phyloP scores from a whole-genome alignment of 2,888 invertebrate species.

The Tetanocera ferruginea region DNA sequence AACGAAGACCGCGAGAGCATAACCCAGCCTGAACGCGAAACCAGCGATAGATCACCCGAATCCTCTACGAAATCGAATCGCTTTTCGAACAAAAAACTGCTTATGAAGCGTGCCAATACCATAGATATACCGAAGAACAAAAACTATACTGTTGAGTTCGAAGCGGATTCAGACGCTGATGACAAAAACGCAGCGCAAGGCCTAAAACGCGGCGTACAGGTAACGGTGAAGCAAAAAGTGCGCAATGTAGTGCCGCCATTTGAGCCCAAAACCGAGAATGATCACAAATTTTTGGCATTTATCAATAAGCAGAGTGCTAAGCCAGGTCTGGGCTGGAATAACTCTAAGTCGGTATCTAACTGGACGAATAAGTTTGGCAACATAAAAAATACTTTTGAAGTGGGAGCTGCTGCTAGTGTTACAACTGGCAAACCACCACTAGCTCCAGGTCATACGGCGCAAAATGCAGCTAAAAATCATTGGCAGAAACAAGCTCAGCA shows the following conservation, averaged over 20 bases:
- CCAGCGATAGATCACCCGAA: conserved; percentile 62
- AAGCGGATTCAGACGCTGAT: conserved; percentile 70
- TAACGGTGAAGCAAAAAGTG: conserved; percentile 70
- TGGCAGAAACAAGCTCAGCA: conserved; percentile 73
- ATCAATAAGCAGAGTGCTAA: conserved; percentile 81
- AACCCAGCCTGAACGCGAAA: conserved; percentile 47
- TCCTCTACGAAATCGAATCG: conserved; percentile 48
- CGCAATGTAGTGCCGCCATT: conserved; percentile 76
- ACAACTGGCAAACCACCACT: conserved; percentile 69
- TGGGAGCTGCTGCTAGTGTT: conserved; percentile 58
- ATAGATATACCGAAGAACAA: conserved; percentile 86
- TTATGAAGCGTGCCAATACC: conserved; percentile 90
- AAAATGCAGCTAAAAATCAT: conserved; percentile 73
- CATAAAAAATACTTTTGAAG: conserved; percentile 85
- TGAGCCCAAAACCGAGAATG: conserved; percentile 87
- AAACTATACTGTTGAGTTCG: conserved; percentile 70
- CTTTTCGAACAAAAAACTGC: conserved; percentile 76
- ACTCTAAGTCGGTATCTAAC: conserved; percentile 72
- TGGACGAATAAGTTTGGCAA: conserved; percentile 89
- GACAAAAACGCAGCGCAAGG: conserved; percentile 68
- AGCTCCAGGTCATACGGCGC: conserved; percentile 65
- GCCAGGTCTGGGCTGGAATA: conserved; percentile 66
- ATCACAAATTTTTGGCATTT: conserved; percentile 86
- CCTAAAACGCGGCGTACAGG: conserved; percentile 74
- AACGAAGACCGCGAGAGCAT: conserved; percentile 5